Base-by-base conservation (phyloP, 2,888 invertebrate genomes). In the Lepidocyrtoides sp. region DNA sequence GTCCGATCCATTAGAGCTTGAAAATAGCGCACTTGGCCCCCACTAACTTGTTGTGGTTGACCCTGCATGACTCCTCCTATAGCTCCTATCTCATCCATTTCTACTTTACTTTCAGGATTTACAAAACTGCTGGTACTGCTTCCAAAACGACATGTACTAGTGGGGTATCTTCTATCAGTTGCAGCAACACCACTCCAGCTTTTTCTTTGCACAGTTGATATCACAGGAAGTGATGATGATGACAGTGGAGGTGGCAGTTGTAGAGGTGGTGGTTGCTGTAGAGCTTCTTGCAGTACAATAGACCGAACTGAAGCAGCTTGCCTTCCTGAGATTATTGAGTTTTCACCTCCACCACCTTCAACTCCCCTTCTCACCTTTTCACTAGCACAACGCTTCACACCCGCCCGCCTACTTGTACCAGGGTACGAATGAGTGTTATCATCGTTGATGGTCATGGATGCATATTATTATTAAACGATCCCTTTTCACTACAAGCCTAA, bases 21-120 rank as follows among this genome's bases (percentile, higher is more conserved):
- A 44, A 89, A 89, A 89, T 89, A 89, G 75, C 89, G 89, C 32
- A 89, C 89, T 77, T 89, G 89, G 82, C 89, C 63, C 84, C 91
- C 85, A 81, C 79, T 57, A 79, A 86, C 91, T 91, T 91, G 85
- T 69, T 86, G 91, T 66, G 91, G 86, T 81, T 91, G 85, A 69
- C 81, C 91, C 69, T 91, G 85, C 81, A 81, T 79, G 72, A 83
- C 89, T 79, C 79, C 89, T 69, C 69, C 85, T 63, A 90, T 83
- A 44, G 51, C n/a, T 51, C 85, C 91, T 41, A 85, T 79, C 26
- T 91, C 91, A 75, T 91, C 91, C 91, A 91, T 91, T 85, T 77
- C 44, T 29, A 66, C 26, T 57, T 79, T 79, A n/a, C 48, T 48
- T 63, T 44, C 41, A 57, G 75, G 60, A 57, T 86, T 75, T 77